Base-by-base conservation (phyloP, 2,888 invertebrate species). In the Protodeltote pygarga region DNA sequence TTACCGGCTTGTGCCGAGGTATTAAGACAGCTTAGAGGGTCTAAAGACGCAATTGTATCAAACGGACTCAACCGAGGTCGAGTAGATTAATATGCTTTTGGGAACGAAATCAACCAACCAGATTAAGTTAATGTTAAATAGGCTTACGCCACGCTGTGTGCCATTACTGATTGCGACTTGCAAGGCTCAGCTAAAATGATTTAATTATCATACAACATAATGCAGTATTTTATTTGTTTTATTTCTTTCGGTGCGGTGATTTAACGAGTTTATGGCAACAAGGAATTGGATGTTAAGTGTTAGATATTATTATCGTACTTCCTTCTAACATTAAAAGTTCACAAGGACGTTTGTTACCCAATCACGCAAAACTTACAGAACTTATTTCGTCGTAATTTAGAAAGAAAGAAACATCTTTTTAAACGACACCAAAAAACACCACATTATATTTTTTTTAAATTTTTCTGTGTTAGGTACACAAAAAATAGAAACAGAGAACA, bases 41-140 rank as follows among this genome's bases (percentile, higher is more conserved):
- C 33, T 59, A 38, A 65, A 45, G 53, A 62, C 58, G 58, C 58
- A 65, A 64, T 64, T 58, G 53, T 64, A 64, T 64, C 49, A 58
- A 52, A 44, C 15, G 29, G 39, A 44, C 51, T 52, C 62, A 41
- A 38, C 21, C 28, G 50, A 41, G 58, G 58, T 65, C 58, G 55
- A 58, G 38, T 51, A 49, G 49, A 62, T 65, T 64, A 61, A 52
- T 47, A 52, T 42, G 52, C 38, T 51, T 42, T 50, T 41, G 33
- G 45, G 42, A 32, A 45, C 17, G 10, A 24, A 40, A 33, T 19
- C 16, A 38, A 44, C 32, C 31, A 38, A 46, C 33, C 24, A 46
- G 38, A 46, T 62, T 35, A 49, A 37, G 32, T 29, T 28, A 52
- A 49, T 38, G 38, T 49, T 57, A 41, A 52, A 47, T 42, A 44